Base-by-base conservation (phyloP, 2,797 vertebrate species). In the Mycteria americana region DNA sequence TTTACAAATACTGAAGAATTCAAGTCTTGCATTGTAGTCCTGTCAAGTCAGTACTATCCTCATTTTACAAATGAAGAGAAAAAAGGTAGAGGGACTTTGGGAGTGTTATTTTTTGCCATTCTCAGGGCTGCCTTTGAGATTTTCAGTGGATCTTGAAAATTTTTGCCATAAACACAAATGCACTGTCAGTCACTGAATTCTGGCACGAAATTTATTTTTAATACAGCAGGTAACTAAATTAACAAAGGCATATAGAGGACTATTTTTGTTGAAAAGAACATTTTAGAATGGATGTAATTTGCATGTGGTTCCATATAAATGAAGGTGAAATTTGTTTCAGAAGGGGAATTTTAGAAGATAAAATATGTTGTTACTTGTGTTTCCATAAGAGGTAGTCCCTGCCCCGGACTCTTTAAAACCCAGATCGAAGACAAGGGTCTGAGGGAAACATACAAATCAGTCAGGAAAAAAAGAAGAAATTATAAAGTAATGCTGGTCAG, bases 241-340 rank as follows among this genome's bases (percentile, higher is more conserved):
- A 85, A 39, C 86, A 62, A 79, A 62, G 50, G 24, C 22, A 69
- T 81, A 83, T 41, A 68, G 46, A 83, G 12, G 21, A 78, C 50
- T 65, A 72, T 80, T 92, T 95, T 72, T 88, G 14, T 69, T 73
- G 24, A 59, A 89, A 87, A 86, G 4, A 91, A 56, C 33, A 63
- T 62, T 85, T 89, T 41, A 48, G 46, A 84, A 81, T 63, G 7
- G 54, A 73, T 75, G 16, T 2, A 30, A 72, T 88, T 89, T 80
- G 9, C 70, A 79, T 82, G 30, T 73, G 51, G 13, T 54, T 88
- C 54, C 57, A 62, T 57, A 53, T 35, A 89, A 92, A 17, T 33
- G 63, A 79, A 75, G 25, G 46, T 51, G 57, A 92, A 79, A 68
- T 77, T 77, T 65, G 6, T 83, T 95, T 88, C 18, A 65, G 68